A percentile compares a stretch with the other conserved stretches of the same genome.
phyloP scores from a whole-genome alignment of 2,113 vertebrate species.

The Melanerpes aurifrons region DNA sequence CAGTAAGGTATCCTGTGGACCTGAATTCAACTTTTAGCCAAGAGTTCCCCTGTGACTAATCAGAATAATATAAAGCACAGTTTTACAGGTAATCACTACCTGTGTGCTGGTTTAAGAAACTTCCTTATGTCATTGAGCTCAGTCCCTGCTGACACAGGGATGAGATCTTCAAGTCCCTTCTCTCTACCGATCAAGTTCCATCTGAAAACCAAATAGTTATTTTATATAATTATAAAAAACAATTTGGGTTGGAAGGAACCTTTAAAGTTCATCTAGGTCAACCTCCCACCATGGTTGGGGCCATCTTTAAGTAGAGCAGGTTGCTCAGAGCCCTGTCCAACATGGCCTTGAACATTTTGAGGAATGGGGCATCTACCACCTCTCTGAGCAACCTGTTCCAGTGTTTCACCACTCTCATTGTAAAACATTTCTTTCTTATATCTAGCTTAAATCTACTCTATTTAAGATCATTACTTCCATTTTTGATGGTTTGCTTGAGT shows the following conservation, averaged over 20 bases:
- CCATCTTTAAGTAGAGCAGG: not conserved
- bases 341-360: not conserved
- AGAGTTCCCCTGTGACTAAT: not conserved
- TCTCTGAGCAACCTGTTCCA: not conserved
- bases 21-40: not conserved
- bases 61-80: not conserved
- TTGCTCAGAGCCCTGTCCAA: not conserved
- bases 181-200: not conserved
- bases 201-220: not conserved
- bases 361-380: not conserved
- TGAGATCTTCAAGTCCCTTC: not conserved
- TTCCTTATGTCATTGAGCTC: not conserved
- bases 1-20: not conserved
- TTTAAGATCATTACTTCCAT: not conserved
- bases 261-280: not conserved
- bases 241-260: not conserved
- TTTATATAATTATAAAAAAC: not conserved
- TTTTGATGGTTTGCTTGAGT: not conserved
- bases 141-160: not conserved
- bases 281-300: not conserved
- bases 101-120: not conserved
- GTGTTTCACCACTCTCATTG: not conserved
- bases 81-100: not conserved
- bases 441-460: not conserved
- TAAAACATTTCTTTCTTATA: not conserved